Evolutionary conservation across 2,113 vertebrate species (phyloP).

Genomic region (Vulpes vulpes): DNA sequence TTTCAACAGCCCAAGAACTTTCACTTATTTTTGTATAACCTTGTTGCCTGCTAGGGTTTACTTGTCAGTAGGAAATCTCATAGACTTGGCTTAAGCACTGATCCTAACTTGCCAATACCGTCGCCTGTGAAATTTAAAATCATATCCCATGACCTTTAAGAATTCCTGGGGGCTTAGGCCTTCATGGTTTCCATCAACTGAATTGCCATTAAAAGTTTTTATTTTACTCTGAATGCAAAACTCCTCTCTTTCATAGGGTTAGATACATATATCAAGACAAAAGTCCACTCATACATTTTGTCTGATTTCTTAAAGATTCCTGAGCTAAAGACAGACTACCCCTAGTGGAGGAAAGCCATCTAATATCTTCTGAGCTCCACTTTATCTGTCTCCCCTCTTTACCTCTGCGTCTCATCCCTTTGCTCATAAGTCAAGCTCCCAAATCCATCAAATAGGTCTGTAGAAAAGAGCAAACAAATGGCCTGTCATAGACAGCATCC

Average conservation of each 20-base stretch:
- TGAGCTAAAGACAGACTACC: neutral
- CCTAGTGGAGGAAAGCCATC: neutral
- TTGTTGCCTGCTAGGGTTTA: neutral
- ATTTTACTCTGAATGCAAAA: neutral
- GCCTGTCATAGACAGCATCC: neutral
- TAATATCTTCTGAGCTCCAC: neutral
- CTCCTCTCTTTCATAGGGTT: neutral
- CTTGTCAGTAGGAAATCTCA: neutral
- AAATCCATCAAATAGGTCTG: neutral
- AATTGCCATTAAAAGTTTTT: neutral
- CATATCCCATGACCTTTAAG: neutral
- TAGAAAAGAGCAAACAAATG: neutral
- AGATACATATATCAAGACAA: neutral
- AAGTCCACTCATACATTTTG: neutral
- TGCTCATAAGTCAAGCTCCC: neutral
- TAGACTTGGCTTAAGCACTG: neutral
- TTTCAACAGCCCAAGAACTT: neutral
- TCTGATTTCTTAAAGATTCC: neutral
- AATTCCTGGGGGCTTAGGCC: neutral
- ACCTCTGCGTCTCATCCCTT: neutral
- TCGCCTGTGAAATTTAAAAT: constrained; percentile 51
- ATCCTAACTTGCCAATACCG: neutral
- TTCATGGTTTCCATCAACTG: neutral
- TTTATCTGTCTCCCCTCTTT: neutral
- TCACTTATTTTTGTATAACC: neutral